phyloP scores from a whole-genome alignment of 2,113 vertebrate species.

The Myrmecobius fasciatus region DNA sequence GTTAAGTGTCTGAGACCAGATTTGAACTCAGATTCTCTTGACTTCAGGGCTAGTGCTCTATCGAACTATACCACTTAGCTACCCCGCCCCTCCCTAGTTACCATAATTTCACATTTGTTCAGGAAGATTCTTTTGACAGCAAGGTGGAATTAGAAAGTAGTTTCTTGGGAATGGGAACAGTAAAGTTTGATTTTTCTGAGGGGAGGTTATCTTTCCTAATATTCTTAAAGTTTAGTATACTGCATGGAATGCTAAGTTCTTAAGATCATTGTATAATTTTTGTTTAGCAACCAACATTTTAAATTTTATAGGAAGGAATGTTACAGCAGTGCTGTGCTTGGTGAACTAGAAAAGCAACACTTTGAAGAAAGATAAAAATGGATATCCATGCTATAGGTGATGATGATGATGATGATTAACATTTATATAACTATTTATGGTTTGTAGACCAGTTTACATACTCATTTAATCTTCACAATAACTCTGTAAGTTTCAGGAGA shows the following conservation, averaged over 20 bases:
- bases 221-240: background rate
- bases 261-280: background rate
- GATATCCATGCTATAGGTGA: background rate
- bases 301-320: background rate
- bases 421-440: background rate
- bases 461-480: background rate
- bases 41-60: too few relatives aligned
- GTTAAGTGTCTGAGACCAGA: too few relatives aligned
- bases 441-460: background rate
- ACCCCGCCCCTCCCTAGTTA: too few relatives aligned
- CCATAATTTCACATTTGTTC: background rate
- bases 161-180: background rate
- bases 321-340: background rate
- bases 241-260: background rate
- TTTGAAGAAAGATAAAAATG: background rate
- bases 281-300: background rate
- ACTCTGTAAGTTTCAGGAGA: background rate
- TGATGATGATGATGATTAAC: background rate
- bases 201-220: background rate
- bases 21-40: too few relatives aligned
- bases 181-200: background rate
- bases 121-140: background rate
- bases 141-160: too few relatives aligned
- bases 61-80: too few relatives aligned
- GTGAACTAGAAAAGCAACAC: background rate